These are phyloP conservation scores for Meandrusa payeni DNA, from an alignment of 2,888 invertebrate genomes.

Conservation along the genomic window DNA sequence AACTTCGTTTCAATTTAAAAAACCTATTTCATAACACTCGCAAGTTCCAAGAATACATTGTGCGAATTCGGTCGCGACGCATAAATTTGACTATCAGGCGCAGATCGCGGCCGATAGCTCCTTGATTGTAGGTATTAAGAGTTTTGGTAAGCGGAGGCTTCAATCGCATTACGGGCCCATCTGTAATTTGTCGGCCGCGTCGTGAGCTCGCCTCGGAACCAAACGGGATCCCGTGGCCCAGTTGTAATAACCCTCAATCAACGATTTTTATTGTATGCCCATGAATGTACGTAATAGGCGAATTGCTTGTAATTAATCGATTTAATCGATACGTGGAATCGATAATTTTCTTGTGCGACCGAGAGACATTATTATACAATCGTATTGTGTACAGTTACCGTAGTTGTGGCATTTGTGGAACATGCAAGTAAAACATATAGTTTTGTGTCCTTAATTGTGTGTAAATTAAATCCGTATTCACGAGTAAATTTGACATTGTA, in stretches of 20 bases:
- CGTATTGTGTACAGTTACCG: background rate
- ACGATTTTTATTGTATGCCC: conserved; percentile 18
- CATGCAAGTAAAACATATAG: no score
- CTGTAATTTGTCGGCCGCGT: conserved; percentile 36
- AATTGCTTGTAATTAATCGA: conserved; percentile 16
- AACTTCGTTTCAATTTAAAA: no score
- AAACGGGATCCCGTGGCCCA: conserved; percentile 32
- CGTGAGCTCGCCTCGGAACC: conserved; percentile 29
- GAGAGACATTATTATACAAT: background rate
- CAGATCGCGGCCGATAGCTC: conserved; percentile 20
- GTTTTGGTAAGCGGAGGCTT: conserved; percentile 25
- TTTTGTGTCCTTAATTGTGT: no score
- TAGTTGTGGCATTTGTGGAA: no score
- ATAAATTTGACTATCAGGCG: conserved; percentile 31
- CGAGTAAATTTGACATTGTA: no score
- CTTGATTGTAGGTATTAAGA: conserved; percentile 26
- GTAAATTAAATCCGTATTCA: no score
- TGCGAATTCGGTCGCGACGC: conserved; percentile 30
- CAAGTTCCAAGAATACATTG: conserved; percentile 24
- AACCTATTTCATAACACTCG: conserved; percentile 7
- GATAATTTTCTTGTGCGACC: background rate
- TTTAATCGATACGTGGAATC: conserved; percentile 15
- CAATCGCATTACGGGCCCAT: conserved; percentile 25
- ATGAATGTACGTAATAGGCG: conserved; percentile 10
- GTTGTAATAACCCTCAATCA: conserved; percentile 35